phyloP scores from a whole-genome alignment of 2,797 vertebrate genomes.

The Scolopax rusticola region DNA sequence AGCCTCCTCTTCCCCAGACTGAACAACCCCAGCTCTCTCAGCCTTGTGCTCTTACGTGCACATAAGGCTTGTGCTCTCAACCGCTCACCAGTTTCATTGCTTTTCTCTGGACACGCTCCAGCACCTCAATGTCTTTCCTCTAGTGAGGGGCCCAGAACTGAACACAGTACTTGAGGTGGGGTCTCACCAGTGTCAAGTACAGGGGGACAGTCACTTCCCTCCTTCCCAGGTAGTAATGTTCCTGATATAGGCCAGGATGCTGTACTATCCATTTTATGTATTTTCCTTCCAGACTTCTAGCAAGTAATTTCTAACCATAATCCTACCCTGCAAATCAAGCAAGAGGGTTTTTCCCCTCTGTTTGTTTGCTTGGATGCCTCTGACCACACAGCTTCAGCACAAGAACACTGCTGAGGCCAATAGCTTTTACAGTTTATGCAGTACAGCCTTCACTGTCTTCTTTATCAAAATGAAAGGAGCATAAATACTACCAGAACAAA shows the following conservation, averaged over 20 bases:
- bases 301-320: neutral
- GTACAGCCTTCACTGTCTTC: neutral
- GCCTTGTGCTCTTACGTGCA: no score
- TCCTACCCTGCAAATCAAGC: neutral
- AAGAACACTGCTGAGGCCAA: neutral
- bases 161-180: no score
- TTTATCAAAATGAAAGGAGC: neutral
- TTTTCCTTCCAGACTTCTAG: neutral
- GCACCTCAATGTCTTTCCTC: no score
- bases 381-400: neutral
- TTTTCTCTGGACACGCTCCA: no score
- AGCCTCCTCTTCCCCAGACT: no score
- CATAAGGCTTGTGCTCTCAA: no score
- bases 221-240: neutral
- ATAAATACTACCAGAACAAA: neutral
- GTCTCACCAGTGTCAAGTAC: accelerated
- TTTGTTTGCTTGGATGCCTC: neutral
- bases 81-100: no score
- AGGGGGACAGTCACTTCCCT: accelerated
- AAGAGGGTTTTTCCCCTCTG: neutral
- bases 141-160: no score
- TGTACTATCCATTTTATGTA: neutral
- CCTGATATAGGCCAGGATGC: no score
- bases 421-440: neutral
- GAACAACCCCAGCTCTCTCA: no score